Conservation (phyloP, 2,113 vertebrate genomes). For the Tichodroma muraria region DNA sequence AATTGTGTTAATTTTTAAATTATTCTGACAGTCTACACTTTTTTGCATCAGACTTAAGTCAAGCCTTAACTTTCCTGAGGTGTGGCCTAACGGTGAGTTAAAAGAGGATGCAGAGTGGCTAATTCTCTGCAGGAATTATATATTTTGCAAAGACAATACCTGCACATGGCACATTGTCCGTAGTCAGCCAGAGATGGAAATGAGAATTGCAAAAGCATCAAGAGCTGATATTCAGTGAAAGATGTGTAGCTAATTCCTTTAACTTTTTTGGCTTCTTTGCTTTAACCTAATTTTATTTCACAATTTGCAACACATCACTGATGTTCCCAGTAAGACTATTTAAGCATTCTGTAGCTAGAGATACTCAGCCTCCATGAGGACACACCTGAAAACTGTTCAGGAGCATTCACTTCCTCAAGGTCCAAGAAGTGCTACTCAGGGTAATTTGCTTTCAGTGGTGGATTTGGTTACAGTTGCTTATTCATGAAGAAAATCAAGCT, state of each 20-base stretch:
- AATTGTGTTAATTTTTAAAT: neutral
- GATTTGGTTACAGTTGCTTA: neutral
- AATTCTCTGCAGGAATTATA: neutral
- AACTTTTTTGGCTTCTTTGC: neutral
- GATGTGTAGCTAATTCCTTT: neutral
- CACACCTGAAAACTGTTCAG: neutral
- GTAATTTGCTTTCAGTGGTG: neutral
- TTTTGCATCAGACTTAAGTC: neutral
- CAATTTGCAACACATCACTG: neutral
- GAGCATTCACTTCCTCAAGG: neutral
- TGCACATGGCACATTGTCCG: fast-evolving
- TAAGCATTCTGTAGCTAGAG: neutral
- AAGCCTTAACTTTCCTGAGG: neutral
- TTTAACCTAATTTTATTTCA: neutral
- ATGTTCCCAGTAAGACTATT: neutral
- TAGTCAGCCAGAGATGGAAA: neutral
- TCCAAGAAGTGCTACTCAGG: neutral
- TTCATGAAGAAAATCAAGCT: neutral
- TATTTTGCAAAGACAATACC: neutral
- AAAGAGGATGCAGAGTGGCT: neutral
- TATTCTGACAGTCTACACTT: neutral
- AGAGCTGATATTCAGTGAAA: neutral
- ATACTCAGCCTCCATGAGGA: neutral
- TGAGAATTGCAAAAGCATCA: neutral
- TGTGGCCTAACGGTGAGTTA: neutral